Conservation (phyloP, 2,113 vertebrate genomes). For the Dicrurus megarhynchus region DNA sequence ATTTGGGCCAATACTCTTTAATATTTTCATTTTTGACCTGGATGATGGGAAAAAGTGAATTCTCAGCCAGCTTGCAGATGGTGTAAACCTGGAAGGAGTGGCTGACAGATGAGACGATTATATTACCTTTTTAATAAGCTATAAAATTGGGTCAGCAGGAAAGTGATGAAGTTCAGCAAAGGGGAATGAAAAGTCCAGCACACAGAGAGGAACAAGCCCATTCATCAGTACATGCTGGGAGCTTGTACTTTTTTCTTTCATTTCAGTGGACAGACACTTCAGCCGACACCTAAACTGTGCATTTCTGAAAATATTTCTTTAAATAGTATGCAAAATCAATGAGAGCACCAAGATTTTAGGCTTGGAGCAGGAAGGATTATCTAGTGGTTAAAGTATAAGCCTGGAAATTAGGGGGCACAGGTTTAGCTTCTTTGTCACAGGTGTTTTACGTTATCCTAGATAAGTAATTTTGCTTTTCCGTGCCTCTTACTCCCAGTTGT, state of each 20-base stretch:
- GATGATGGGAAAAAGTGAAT: neutral
- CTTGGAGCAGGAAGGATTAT: neutral
- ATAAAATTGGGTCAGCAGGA: neutral
- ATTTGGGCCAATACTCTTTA: neutral
- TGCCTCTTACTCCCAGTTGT: neutral
- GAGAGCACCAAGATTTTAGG: neutral
- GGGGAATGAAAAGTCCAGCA: neutral
- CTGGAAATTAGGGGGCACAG: neutral
- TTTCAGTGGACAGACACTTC: neutral
- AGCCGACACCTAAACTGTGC: neutral
- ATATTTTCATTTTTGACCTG: neutral
- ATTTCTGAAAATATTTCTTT: neutral
- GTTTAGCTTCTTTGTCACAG: neutral
- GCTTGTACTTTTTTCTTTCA: neutral
- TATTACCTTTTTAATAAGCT: neutral
- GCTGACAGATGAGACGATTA: neutral
- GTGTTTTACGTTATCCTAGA: neutral
- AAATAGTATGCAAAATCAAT: neutral
- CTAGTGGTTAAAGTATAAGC: neutral
- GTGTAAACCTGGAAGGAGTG: neutral
- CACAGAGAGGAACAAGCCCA: fast-evolving
- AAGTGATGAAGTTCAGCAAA: neutral
- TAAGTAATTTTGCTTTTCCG: slow-evolving; percentile 34
- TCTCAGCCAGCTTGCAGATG: neutral
- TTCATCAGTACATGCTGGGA: neutral